Evolutionary conservation across 23 tunicate genomes (phyloP).

Genomic region (Trididemnum clinides): DNA sequence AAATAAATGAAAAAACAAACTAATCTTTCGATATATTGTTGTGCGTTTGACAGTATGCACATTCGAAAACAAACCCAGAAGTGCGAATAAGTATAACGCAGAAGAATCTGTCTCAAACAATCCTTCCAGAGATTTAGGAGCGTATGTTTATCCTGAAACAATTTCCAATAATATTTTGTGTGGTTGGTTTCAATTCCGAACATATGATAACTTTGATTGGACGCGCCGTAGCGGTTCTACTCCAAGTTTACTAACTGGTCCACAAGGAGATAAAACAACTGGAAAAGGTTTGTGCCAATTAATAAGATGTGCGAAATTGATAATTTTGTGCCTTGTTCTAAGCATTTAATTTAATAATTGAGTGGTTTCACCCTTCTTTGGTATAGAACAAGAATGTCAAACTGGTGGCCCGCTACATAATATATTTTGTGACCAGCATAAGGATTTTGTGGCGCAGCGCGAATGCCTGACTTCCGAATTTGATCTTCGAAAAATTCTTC

Average conservation of each 20-base stretch:
- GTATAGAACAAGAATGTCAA: too few species aligned
- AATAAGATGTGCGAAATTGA: too few species aligned
- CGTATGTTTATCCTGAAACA: not conserved
- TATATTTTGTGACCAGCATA: too few species aligned
- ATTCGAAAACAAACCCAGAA: conserved; percentile 9
- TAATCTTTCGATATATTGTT: too few species aligned
- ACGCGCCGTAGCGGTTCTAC: conserved; percentile 46
- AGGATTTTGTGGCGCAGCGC: too few species aligned
- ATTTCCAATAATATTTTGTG: conserved; percentile 39
- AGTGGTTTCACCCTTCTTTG: too few species aligned
- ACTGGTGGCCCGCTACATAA: too few species aligned
- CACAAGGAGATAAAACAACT: conserved; percentile 71
- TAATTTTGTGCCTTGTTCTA: too few species aligned
- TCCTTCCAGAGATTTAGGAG: conserved; percentile 32
- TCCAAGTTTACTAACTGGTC: conserved; percentile 60
- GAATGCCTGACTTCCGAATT: too few species aligned
- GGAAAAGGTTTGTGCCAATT: conserved; percentile 77
- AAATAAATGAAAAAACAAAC: too few species aligned
- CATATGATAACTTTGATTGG: conserved; percentile 76
- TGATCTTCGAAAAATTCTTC: too few species aligned
- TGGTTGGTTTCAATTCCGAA: conserved; percentile 56
- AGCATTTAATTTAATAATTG: too few species aligned
- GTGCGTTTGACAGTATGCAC: conserved; percentile 54
- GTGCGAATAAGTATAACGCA: not conserved
- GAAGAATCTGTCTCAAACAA: not conserved